Evolutionary conservation across 2,113 vertebrate species (phyloP), one percentile per base, ranked within the genome.

Genomic region (Vanacampus margaritifer): DNA sequence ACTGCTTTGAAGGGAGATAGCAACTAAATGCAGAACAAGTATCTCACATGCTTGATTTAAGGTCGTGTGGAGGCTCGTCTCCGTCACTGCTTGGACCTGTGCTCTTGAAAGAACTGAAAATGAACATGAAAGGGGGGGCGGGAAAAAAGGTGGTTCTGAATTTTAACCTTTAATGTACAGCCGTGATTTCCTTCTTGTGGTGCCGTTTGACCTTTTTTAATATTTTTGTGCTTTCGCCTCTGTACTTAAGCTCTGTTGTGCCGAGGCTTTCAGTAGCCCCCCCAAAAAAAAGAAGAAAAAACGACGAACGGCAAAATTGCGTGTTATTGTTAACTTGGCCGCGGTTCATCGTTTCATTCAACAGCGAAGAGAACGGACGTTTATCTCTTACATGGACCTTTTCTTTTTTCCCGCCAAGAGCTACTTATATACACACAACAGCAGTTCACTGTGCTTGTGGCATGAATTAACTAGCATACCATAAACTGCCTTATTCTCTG

Each of bases 1-100:
- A 93, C 76, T 93, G 92, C 86, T 88, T 91, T 85, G 90, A 93
- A 64, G 89, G 85, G 65, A 93, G 92, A 92, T 93, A 93, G 89
- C 92, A 92, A 86, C 85, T 76, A 87, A 84, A 85, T 50, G 72
- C 79, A 80, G 73, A 68, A 39, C 61, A 67, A 48, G 54, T 26
- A 50, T 76, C 54, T 76, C 51, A 36, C 43, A n/a, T 16, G 57
- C 64, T 75, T 43, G 54, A 72, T 74, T 79, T 79, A 59, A 75
- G 67, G 74, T 77, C 67, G 59, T 75, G 71, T 41, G 48, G 61
- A 76, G 74, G 84, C 70, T 65, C 70, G 39, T 78, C 74, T 59
- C 60, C 73, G 73, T 76, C 73, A 73, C 68, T 72, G 76, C 80
- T 74, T 65, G 76, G 78, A 86, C 80, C 73, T 73, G 68, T 41